Conservation (phyloP, 1,140 invertebrate species). For the Geopemphigus sp. region DNA sequence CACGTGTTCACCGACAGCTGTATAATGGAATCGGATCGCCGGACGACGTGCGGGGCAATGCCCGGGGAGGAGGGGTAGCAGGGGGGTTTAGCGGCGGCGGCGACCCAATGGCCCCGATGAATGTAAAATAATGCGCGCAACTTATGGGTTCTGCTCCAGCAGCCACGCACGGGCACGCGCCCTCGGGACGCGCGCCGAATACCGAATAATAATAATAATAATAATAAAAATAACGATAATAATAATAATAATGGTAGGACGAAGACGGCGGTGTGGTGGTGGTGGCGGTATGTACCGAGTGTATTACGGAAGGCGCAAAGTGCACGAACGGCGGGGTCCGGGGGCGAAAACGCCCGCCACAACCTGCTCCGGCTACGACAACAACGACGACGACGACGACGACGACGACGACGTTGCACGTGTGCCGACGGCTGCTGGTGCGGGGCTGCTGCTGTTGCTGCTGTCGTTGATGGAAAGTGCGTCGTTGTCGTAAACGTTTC, state of each 20-base stretch:
- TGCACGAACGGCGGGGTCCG: too few species aligned
- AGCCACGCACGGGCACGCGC: conserved; percentile 35
- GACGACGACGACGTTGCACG: conserved; percentile 1
- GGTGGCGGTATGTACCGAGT: not conserved
- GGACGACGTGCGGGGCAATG: not conserved
- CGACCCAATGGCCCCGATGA: not conserved
- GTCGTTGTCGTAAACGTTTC: too few species aligned
- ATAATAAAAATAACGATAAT: not conserved
- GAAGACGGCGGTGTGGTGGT: not conserved
- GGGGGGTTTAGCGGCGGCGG: not conserved
- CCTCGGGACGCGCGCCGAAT: not conserved
- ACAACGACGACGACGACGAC: conserved; percentile 7
- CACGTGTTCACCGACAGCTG: conserved; percentile 39
- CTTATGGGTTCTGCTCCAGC: conserved; percentile 47
- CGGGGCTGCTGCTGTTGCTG: too few species aligned
- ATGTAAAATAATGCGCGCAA: conserved; percentile 33
- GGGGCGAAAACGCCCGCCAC: too few species aligned
- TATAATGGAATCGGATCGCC: conserved; percentile 33
- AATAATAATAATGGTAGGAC: too few species aligned
- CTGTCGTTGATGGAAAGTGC: not conserved
- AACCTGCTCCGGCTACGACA: too few species aligned
- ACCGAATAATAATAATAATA: not conserved
- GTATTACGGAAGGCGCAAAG: conserved; percentile 22
- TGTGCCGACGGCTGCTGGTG: conserved; percentile 14
- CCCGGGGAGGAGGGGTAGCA: too few species aligned